These are phyloP conservation scores for Heterocephalus glaber DNA, from an alignment of 2,113 vertebrate species.

Conservation along the genomic window DNA sequence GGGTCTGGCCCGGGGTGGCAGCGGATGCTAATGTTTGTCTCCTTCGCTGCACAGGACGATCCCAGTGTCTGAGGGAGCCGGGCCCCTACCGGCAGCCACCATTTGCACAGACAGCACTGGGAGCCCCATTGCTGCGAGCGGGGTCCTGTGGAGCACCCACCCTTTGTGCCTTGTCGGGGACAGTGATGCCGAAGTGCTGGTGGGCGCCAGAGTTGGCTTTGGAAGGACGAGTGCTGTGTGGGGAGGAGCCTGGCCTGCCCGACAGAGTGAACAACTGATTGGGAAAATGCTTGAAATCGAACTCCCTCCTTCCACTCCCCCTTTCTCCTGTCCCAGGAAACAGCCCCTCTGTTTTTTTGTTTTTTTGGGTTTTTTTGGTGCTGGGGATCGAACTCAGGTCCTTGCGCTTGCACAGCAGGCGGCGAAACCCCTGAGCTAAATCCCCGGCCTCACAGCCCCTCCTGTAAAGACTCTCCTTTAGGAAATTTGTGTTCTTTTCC, in stretches of 20 bases:
- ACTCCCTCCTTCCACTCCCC: constrained; percentile 65
- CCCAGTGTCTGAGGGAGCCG: constrained; percentile 71
- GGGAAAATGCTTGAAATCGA: constrained; percentile 84
- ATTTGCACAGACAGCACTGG: constrained; percentile 71
- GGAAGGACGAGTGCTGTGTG: constrained; percentile 52
- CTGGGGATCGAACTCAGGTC: too few relatives aligned
- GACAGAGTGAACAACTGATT: constrained; percentile 75
- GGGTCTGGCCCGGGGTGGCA: background rate
- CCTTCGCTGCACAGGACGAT: constrained; percentile 73
- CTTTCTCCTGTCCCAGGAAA: constrained; percentile 68
- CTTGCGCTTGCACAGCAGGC: too few relatives aligned
- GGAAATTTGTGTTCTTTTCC: constrained; percentile 56
- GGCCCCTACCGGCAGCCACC: constrained; percentile 69
- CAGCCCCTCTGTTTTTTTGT: constrained; percentile 62
- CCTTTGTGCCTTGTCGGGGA: constrained; percentile 87
- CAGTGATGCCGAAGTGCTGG: constrained; percentile 72
- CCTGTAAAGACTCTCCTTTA: constrained; percentile 62
- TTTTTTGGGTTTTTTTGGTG: too few relatives aligned
- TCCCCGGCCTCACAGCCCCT: too few relatives aligned
- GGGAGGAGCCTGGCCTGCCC: constrained; percentile 71
- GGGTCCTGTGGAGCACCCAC: constrained; percentile 83
- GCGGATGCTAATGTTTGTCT: constrained; percentile 21
- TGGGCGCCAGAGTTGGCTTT: constrained; percentile 61
- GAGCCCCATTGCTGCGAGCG: constrained; percentile 71
- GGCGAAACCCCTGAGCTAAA: too few relatives aligned